Conservation (phyloP, 2,113 vertebrate species). For the Symphodus melops region DNA sequence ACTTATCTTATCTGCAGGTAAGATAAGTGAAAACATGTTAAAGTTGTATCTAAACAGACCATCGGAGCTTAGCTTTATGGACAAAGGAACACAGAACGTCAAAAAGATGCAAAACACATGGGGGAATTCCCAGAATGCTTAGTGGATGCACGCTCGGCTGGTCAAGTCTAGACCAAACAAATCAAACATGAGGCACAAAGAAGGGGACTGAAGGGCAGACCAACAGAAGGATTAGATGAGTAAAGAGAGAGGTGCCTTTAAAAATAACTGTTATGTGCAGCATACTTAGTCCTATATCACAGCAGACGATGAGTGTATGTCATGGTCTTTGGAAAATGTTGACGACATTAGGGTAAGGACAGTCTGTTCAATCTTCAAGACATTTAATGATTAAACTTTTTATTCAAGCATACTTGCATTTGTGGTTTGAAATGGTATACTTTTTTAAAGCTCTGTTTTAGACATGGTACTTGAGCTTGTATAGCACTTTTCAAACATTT, state of each 20-base stretch:
- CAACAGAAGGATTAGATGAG: conserved; percentile 49
- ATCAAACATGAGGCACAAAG: conserved; percentile 51
- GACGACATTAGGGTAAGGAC: not conserved
- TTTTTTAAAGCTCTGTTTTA: no score
- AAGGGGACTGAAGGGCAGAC: conserved; percentile 45
- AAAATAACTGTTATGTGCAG: conserved; percentile 35
- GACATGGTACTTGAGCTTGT: no score
- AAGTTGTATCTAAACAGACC: conserved; percentile 31
- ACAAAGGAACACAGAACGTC: conserved; percentile 21
- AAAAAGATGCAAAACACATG: conserved; percentile 47
- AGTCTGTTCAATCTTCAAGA: no score
- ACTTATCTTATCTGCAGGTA: conserved; percentile 1
- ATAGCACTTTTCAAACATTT: no score
- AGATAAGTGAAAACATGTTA: conserved; percentile 65
- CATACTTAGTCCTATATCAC: conserved; percentile 7
- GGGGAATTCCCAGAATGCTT: conserved; percentile 75
- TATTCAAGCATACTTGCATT: no score
- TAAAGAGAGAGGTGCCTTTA: conserved; percentile 44
- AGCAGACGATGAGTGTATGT: conserved; percentile 1
- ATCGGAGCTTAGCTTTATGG: conserved; percentile 25
- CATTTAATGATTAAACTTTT: no score
- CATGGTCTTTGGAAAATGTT: not conserved
- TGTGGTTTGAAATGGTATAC: no score
- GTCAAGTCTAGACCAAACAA: conserved; percentile 76
- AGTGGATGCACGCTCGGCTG: conserved; percentile 50